phyloP scores from a whole-genome alignment of 2,888 invertebrate genomes.

The Hydrotaea cyrtoneurina region DNA sequence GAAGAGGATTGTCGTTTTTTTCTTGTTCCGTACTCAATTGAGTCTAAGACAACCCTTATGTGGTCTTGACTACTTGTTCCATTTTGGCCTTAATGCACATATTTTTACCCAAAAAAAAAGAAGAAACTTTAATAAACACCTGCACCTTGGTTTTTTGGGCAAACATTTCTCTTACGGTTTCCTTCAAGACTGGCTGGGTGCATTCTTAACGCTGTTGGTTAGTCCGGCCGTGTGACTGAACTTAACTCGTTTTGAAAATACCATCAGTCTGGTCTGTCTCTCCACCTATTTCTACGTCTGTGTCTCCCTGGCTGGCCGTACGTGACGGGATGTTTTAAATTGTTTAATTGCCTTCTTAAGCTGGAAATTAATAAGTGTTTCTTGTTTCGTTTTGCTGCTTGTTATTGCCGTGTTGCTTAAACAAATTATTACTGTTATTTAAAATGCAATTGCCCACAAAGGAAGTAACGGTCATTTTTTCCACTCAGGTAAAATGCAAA shows the following conservation, averaged over 20 bases:
- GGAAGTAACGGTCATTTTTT: slow-evolving; percentile 71
- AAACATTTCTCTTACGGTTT: neutral
- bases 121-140: slow-evolving; percentile 67
- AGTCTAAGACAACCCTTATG: neutral
- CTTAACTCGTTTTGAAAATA: slow-evolving; percentile 39
- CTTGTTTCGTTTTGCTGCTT: slow-evolving; percentile 11
- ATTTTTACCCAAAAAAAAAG: slow-evolving; percentile 12
- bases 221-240: slow-evolving; percentile 50
- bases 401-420: slow-evolving; percentile 37
- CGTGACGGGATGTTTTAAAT: slow-evolving; percentile 79
- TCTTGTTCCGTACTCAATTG: neutral
- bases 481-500: slow-evolving; percentile 43
- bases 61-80: neutral
- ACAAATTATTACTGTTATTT: slow-evolving; percentile 63
- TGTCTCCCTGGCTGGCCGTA: slow-evolving; percentile 53
- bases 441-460: slow-evolving; percentile 62
- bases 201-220: slow-evolving; percentile 41
- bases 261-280: no score
- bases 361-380: slow-evolving; percentile 75
- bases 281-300: slow-evolving; percentile 41
- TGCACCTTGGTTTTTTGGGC: slow-evolving; percentile 47
- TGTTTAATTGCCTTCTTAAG: slow-evolving; percentile 76
- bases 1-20: neutral
- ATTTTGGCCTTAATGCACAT: neutral
- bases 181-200: slow-evolving; percentile 7